Conservation (phyloP, 2,113 vertebrate genomes). For the Catharus bicknelli region DNA sequence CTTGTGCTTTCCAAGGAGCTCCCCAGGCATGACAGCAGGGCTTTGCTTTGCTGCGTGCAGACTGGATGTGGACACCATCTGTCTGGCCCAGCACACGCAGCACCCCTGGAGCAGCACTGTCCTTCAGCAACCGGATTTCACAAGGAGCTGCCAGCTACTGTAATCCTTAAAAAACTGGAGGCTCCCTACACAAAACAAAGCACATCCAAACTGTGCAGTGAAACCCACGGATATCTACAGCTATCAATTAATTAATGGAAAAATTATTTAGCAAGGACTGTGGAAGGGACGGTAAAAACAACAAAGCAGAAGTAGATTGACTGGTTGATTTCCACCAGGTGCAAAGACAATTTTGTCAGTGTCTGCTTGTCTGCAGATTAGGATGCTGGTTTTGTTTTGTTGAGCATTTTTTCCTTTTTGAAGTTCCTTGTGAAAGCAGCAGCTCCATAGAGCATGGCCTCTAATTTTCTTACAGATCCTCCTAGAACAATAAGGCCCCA, state of each 20-base stretch:
- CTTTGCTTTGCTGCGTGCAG: background rate
- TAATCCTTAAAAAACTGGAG: background rate
- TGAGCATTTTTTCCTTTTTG: background rate
- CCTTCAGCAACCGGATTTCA: background rate
- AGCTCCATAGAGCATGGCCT: background rate
- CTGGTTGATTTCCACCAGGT: background rate
- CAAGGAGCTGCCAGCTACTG: background rate
- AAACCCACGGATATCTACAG: background rate
- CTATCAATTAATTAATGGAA: background rate
- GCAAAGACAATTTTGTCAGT: background rate
- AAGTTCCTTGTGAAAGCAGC: background rate
- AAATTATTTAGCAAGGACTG: background rate
- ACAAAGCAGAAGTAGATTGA: background rate
- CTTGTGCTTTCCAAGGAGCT: background rate
- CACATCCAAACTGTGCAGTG: background rate
- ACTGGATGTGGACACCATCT: background rate
- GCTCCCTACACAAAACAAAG: background rate
- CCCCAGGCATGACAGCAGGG: background rate
- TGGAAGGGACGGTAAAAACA: background rate
- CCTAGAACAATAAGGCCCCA: background rate
- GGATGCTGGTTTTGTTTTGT: background rate
- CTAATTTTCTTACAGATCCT: background rate
- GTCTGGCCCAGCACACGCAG: fast-evolving
- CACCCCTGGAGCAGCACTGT: fast-evolving
- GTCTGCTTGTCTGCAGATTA: background rate